Conservation (phyloP, 1,140 invertebrate species). For the Scaptomyza montana region DNA sequence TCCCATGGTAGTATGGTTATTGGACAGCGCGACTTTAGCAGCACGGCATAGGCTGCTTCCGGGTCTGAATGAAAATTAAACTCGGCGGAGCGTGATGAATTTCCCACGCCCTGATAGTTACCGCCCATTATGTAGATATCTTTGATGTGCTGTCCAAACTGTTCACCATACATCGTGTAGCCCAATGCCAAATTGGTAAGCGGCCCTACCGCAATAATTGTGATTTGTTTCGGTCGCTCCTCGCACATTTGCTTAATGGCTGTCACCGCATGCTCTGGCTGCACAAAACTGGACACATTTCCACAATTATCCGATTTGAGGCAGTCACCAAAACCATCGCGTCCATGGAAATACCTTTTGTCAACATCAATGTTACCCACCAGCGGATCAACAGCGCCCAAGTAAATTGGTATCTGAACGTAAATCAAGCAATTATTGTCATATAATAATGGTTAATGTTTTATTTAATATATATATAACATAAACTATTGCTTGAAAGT, state of each 20-base stretch:
- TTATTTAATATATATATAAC: too few species aligned
- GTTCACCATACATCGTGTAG: slow-evolving; percentile 86
- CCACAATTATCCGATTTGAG: slow-evolving; percentile 22
- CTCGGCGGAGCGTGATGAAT: slow-evolving; percentile 88
- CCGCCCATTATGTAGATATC: slow-evolving; percentile 91
- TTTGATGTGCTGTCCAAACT: slow-evolving; percentile 86
- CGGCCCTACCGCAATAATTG: slow-evolving; percentile 88
- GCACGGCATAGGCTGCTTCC: slow-evolving; percentile 90
- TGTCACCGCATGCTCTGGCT: slow-evolving; percentile 67
- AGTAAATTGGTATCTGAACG: slow-evolving; percentile 87
- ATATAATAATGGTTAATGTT: too few species aligned
- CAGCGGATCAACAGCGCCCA: slow-evolving; percentile 85
- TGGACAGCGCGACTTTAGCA: slow-evolving; percentile 85
- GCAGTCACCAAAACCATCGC: slow-evolving; percentile 88
- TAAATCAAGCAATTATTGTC: background rate
- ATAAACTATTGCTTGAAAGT: too few species aligned
- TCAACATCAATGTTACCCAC: slow-evolving; percentile 69
- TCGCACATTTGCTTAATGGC: slow-evolving; percentile 85
- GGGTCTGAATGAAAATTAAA: slow-evolving; percentile 92
- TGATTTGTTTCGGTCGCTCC: slow-evolving; percentile 84
- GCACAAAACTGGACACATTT: slow-evolving; percentile 48
- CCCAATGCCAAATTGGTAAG: slow-evolving; percentile 91
- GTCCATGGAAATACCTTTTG: slow-evolving; percentile 84
- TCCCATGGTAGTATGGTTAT: slow-evolving; percentile 88
- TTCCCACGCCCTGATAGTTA: slow-evolving; percentile 89